Base-by-base conservation (phyloP, 1,140 invertebrate genomes). In the Eriosoma lanigerum region DNA sequence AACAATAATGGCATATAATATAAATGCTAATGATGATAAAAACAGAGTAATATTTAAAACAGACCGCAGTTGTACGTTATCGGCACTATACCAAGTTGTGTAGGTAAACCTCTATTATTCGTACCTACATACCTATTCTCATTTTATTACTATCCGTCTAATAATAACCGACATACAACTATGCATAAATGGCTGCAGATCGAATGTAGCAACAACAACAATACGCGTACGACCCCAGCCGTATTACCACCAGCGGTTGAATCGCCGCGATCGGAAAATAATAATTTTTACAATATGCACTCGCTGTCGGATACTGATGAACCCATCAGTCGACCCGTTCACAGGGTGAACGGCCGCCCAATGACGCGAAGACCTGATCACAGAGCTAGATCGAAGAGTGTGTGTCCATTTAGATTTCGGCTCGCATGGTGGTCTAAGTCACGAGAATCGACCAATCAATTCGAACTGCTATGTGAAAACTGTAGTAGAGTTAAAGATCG, bases 351-450 rank as follows among this genome's bases (percentile, higher is more conserved):
- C 21, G 54, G 75, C n/a, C 75, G 54, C 15, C 32, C 62, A 21
- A 17, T 15, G 44, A 26, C 21, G 4, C 56, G 75, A 2, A 60
- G 24, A 24, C 75, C 75, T 0, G 75, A 78, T 17, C 75, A 19
- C 17, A 78, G 13, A 17, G 54, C 24, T 19, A 19, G 75, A 21
- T 19, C 54, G 3, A 78, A 15, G 3, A 10, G 24, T 1, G 24
- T 29, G 24, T 78, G 75, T 78, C 75, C 75, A 10, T 78, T 78
- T n/a, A 60, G 56, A n/a, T 62, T 78, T 19, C 75, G 75, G 4
- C 17, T 78, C 1, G 44, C 75, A 1, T 60, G 52, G n/a, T 62
- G 75, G 75, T 62, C 38, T 15, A n/a, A 10, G 15, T 17, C 52
- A n/a, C 32, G 32, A 21, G 56, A 48, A 48, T 29, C 75, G 13